Conservation (phyloP, 2,797 vertebrate species). For the Meriones psammophilus region DNA sequence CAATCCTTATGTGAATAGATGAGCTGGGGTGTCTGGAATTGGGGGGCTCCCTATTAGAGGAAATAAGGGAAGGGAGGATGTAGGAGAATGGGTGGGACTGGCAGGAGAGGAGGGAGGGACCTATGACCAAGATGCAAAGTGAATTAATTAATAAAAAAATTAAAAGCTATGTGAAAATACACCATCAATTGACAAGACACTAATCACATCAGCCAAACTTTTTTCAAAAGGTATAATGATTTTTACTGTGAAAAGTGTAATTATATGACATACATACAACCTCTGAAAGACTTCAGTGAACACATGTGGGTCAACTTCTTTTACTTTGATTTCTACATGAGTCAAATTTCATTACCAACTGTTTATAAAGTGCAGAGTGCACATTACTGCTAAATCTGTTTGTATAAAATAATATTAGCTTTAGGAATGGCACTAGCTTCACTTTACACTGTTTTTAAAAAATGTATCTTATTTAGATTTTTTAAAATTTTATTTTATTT, state of each 20-base stretch:
- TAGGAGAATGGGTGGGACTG: no score
- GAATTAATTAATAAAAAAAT: no score
- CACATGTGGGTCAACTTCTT: not conserved
- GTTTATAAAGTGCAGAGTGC: constrained; percentile 30
- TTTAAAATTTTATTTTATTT: no score
- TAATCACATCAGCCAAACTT: constrained; percentile 14
- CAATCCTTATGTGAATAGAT: no score
- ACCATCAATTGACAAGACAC: not conserved
- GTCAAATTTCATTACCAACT: constrained; percentile 21
- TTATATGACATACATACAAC: constrained; percentile 32
- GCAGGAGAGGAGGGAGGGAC: no score
- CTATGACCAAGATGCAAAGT: no score
- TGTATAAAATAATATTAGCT: constrained; percentile 68
- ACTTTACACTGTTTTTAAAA: not conserved
- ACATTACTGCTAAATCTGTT: constrained; percentile 19
- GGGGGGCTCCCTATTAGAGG: no score
- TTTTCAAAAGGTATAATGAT: not conserved
- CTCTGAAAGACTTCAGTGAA: constrained; percentile 39
- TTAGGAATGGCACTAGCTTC: constrained; percentile 34
- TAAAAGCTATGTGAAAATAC: not conserved
- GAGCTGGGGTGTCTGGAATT: no score
- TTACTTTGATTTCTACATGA: constrained; percentile 49
- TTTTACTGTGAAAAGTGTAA: constrained; percentile 65
- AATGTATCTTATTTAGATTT: not conserved
- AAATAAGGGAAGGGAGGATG: no score